A percentile compares a stretch with the other conserved stretches of the same genome.
phyloP scores from a whole-genome alignment of 2,797 vertebrate species.

The Danio jaintianensis region DNA sequence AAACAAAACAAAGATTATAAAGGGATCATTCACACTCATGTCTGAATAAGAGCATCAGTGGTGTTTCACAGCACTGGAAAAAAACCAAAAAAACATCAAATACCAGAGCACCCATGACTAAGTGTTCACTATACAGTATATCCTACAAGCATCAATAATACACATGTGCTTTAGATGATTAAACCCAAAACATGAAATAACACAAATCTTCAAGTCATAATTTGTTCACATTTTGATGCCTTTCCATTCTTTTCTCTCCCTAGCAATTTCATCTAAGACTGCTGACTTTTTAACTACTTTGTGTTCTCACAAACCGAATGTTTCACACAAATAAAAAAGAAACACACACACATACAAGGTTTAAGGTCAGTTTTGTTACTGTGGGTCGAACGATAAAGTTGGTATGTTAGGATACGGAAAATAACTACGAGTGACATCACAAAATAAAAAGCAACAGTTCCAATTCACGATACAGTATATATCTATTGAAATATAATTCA shows the following conservation, averaged over 20 bases:
- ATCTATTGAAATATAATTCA: slow-evolving; percentile 69
- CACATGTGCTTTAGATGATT: not conserved
- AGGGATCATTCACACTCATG: slow-evolving; percentile 14
- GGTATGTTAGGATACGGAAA: not conserved
- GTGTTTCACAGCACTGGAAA: slow-evolving; percentile 10
- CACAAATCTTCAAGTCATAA: not conserved
- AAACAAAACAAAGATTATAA: slow-evolving; percentile 11
- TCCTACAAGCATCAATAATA: not conserved
- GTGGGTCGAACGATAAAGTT: slow-evolving; percentile 1
- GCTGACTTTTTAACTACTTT: not conserved
- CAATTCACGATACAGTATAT: slow-evolving; percentile 49
- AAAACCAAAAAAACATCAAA: not conserved
- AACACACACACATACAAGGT: not conserved
- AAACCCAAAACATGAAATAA: not conserved
- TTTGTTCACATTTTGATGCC: not conserved
- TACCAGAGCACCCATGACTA: not conserved
- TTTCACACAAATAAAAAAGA: slow-evolving; percentile 31
- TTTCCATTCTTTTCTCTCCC: slow-evolving; percentile 15
- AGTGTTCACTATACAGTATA: not conserved
- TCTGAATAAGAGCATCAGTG: slow-evolving; percentile 15
- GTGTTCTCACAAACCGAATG: slow-evolving; percentile 14
- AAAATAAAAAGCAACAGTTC: slow-evolving; percentile 52
- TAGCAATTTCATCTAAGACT: slow-evolving; percentile 8
- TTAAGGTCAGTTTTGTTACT: slow-evolving; percentile 7
- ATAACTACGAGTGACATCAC: slow-evolving; percentile 33